A percentile compares a stretch with the other conserved stretches of the same genome.
Evolutionary conservation across 2,888 invertebrate genomes (phyloP).

Genomic region (Oxycera nigricornis): DNA sequence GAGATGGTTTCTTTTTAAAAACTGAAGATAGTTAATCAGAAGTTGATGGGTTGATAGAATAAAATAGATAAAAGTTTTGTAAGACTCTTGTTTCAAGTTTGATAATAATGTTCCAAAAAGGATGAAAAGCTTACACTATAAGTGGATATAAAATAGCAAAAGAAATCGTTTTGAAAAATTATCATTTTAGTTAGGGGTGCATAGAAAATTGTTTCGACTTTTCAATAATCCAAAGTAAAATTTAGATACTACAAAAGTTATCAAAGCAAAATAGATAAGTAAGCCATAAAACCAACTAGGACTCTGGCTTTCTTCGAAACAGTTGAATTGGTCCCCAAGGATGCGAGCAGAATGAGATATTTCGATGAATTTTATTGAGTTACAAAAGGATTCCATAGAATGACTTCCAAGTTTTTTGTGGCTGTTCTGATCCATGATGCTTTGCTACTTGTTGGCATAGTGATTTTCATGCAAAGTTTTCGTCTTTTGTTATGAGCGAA

Average conservation of each 20-base stretch:
- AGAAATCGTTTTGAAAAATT: background rate
- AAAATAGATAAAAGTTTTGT: too few species aligned
- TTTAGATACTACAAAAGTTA: background rate
- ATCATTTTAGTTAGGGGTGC: background rate
- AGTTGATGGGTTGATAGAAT: too few species aligned
- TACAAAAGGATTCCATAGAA: background rate
- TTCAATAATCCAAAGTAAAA: background rate
- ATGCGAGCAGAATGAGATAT: background rate
- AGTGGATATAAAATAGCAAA: background rate
- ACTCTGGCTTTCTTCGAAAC: background rate
- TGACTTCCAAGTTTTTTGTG: background rate
- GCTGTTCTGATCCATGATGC: background rate
- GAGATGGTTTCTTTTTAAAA: too few species aligned
- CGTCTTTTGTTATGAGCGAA: background rate
- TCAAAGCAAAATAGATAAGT: background rate
- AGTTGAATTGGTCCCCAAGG: background rate
- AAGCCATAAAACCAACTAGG: background rate
- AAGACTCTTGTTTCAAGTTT: too few species aligned
- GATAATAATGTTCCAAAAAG: too few species aligned
- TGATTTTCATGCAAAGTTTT: background rate
- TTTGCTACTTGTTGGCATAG: background rate
- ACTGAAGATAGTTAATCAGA: too few species aligned
- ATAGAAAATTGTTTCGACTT: background rate
- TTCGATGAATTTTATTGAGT: background rate
- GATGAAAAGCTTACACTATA: background rate